Evolutionary conservation across 2,888 invertebrate species (phyloP), one percentile per base, ranked within the genome.

Genomic region (Ceramica pisi): DNA sequence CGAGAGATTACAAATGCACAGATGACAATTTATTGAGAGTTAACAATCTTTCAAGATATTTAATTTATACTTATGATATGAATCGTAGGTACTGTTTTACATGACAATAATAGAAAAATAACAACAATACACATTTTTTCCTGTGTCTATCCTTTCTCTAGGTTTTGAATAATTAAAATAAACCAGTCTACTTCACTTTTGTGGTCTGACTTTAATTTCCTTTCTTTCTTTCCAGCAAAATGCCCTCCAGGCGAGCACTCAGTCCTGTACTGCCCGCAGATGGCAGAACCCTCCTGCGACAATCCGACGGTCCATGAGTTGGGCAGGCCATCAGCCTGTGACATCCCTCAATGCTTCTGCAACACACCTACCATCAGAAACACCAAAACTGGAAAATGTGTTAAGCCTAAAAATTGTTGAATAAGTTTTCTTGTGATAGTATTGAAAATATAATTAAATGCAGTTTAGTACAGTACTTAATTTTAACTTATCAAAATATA

Each of bases 311-410:
- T 93, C 0, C 93, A 93, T 59, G 81, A 90, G 0, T 63, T 82
- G 0, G 44, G 60, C 0, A 21, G 55, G 0, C 76, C 72, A 0
- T 83, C 71, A 3, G 81, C 87, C 0, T 93, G 94, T 59, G 92
- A 56, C 60, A 84, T 88, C 6, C 93, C 93, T 0, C 90, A 93
- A 38, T 94, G 94, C 65, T 94, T 93, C 86, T 94, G 94, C 72
- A 71, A 93, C 64, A 67, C 12, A 0, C 91, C 92, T 3, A 92
- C 87, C 8, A 88, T 94, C 4, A 88, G 94, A n/a, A 82, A 93
- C 46, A 79, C 81, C 2, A 88, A 80, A 51, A 91, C 88, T 26
- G 89, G 90, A 0, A 87, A 89, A 79, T 94, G 94, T 82, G 87
- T 94, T 0, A 71, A 82, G 0, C 46, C 83, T 4, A 68, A 83